Evolutionary conservation across 2,888 invertebrate species (phyloP), one percentile per base, ranked within the genome.

Genomic region (Meganola albula): DNA sequence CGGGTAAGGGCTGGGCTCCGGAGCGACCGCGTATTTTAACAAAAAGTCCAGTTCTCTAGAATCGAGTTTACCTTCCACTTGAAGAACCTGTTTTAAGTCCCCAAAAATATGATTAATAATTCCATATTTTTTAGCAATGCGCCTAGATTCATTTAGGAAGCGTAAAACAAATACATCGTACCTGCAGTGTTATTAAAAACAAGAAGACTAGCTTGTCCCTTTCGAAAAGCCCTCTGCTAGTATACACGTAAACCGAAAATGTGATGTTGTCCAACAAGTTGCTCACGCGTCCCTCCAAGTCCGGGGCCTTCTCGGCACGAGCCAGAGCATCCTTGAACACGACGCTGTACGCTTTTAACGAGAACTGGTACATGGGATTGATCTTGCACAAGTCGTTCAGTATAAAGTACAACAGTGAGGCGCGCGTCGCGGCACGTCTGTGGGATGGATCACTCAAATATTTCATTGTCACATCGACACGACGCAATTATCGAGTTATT

Each of bases 301-400:
- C 92, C 0, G 93, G 92, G 0, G 92, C 89, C 0, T 87, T 74
- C 4, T 88, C 87, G 0, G 97, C 93, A 35, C 85, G 87, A 9
- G 83, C 76, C 25, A 98, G 90, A 0, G 97, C 96, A 48, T 93
- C 93, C 53, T 92, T 93, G 74, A 97, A 97, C 2, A 97, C 97
- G 0, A 93, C 93, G 53, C 93, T 95, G 83, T 97, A 97, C 0
- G 97, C 96, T 76, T 97, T 97, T 34, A 98, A 78, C 0, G 97
- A 97, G 80, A 98, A 98, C 73, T 97, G 97, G 75, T 98, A 98
- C 67, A 98, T 95, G 25, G 95, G 94, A 75, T 97, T 96, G 57
- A 98, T 96, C 74, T 95, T 95, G 78, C 92, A 90, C 28, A 98
- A 76, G 59, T 98, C 97, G 64, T 96, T 97, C 39, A 98, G 84